Evolutionary conservation across 2,113 vertebrate species (phyloP).

Genomic region (Tyrannus savana): DNA sequence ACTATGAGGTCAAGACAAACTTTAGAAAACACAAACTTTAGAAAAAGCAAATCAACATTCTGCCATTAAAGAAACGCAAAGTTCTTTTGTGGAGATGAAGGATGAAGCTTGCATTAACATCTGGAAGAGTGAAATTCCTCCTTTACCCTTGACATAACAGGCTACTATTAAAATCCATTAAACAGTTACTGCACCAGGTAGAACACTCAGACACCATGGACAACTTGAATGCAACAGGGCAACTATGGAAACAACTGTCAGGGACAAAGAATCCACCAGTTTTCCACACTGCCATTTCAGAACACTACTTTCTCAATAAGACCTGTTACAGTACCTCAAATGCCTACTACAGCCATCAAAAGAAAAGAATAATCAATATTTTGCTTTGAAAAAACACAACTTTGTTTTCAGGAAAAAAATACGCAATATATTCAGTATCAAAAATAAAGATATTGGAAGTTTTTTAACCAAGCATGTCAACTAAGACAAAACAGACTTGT

Average conservation of each 20-base stretch:
- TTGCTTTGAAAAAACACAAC: not conserved
- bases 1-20: not conserved
- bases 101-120: not conserved
- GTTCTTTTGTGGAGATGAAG: not conserved
- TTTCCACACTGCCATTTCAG: not conserved
- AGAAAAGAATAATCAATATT: not conserved
- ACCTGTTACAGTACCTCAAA: not conserved
- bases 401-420: not conserved
- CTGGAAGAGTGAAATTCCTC: not conserved
- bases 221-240: not conserved
- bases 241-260: not conserved
- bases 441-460: not conserved
- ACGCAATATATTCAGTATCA: not conserved
- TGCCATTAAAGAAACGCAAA: not conserved
- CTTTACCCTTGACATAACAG: not conserved
- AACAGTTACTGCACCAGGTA: accelerated
- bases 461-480: not conserved
- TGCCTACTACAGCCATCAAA: not conserved
- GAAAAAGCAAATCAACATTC: not conserved
- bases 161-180: not conserved
- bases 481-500: not conserved
- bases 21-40: constrained; percentile 1
- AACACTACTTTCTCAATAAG: not conserved
- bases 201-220: not conserved
- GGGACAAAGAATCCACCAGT: not conserved